Conservation (phyloP, 2,888 invertebrate genomes). For the Tachystola acroxantha region DNA sequence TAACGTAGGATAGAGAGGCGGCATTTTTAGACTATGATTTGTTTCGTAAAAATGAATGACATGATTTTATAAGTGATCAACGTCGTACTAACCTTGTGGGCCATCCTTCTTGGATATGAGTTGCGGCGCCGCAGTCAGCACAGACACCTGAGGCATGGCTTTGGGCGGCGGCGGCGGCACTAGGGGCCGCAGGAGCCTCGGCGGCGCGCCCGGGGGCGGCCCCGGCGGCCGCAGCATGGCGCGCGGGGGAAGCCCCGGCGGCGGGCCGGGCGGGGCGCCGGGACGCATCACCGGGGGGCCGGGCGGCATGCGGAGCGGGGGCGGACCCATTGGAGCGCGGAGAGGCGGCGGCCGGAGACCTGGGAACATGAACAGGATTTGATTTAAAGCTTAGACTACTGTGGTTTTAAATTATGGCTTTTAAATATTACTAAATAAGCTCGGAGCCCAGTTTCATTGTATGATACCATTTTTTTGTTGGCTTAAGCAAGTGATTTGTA, state of each 20-base stretch:
- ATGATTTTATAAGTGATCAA: too few relatives aligned
- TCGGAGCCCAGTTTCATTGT: too few relatives aligned
- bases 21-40: too few relatives aligned
- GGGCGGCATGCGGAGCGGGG: conserved; percentile 29
- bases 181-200: conserved; percentile 78
- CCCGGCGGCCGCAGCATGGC: conserved; percentile 75
- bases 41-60: too few relatives aligned
- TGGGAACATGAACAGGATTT: conserved; percentile 12
- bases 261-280: conserved; percentile 71
- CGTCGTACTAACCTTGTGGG: conserved; percentile 68
- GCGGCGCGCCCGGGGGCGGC: conserved; percentile 82
- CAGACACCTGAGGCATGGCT: conserved; percentile 77
- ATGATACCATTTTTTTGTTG: too few relatives aligned
- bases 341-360: conserved; percentile 56
- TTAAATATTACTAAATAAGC: too few relatives aligned
- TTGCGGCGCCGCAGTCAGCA: conserved; percentile 89
- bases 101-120: conserved; percentile 85
- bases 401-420: too few relatives aligned
- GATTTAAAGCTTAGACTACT: too few relatives aligned
- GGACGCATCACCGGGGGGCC: conserved; percentile 62
- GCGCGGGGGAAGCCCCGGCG: conserved; percentile 73
- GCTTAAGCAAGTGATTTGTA: too few relatives aligned
- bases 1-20: too few relatives aligned
- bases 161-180: conserved; percentile 74
- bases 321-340: conserved; percentile 36